Conservation (phyloP, 2,888 invertebrate genomes). For the Strigamia maritima region DNA sequence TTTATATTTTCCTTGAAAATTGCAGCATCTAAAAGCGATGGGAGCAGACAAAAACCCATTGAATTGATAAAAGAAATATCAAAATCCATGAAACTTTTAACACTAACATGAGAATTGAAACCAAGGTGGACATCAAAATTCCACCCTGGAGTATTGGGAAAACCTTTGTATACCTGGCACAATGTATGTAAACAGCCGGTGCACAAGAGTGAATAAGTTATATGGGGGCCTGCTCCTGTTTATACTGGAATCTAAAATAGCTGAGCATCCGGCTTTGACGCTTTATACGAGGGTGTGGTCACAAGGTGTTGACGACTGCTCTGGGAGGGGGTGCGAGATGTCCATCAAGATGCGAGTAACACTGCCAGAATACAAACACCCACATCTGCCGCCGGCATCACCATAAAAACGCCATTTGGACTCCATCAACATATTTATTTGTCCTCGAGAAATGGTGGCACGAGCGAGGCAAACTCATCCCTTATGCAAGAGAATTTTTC, state of each 20-base stretch:
- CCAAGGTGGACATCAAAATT: slow-evolving; percentile 21
- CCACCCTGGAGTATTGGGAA: slow-evolving; percentile 6
- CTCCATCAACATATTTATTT: slow-evolving; percentile 28
- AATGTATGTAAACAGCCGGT: slow-evolving; percentile 20
- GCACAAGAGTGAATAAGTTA: slow-evolving; percentile 27
- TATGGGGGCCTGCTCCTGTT: slow-evolving; percentile 4
- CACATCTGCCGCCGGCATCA: slow-evolving; percentile 22
- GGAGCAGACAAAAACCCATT: not conserved
- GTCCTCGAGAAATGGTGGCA: slow-evolving; percentile 23
- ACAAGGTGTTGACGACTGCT: slow-evolving; percentile 26
- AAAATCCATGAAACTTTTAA: slow-evolving; percentile 28
- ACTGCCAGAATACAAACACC: slow-evolving; percentile 24
- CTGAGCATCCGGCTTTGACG: slow-evolving; percentile 16
- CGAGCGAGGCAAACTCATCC: slow-evolving; percentile 1
- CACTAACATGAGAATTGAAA: slow-evolving; percentile 21
- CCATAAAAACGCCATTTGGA: slow-evolving; percentile 27
- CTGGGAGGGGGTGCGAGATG: not conserved
- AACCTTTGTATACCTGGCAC: slow-evolving; percentile 21
- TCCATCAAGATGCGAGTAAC: slow-evolving; percentile 17
- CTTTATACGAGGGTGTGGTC: slow-evolving; percentile 12
- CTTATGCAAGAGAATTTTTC: slow-evolving; percentile 25
- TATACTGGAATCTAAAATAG: slow-evolving; percentile 22
- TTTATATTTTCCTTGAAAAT: slow-evolving; percentile 19
- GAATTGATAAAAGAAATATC: slow-evolving; percentile 28
- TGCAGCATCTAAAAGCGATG: slow-evolving; percentile 16